Evolutionary conservation across 2,113 vertebrate species (phyloP).

Genomic region (Colistium nudipinnis): DNA sequence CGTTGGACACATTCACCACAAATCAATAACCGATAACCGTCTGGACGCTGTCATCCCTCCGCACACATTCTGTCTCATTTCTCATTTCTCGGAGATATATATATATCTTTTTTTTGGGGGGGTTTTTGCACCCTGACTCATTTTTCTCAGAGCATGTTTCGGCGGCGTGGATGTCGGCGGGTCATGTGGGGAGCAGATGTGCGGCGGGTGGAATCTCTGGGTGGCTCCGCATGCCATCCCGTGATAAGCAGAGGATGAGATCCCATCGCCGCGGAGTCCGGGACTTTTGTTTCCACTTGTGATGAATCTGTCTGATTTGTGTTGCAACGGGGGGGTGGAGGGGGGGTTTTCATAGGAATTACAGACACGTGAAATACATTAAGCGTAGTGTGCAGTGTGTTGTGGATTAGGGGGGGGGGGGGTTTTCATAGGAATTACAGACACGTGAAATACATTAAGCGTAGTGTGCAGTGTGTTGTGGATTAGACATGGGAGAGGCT

Average conservation of each 20-base stretch:
- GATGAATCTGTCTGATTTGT: constrained; percentile 57
- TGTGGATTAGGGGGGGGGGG: no score
- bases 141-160: constrained; percentile 45
- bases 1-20: constrained; percentile 32
- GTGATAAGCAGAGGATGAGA: constrained; percentile 65
- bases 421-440: constrained; percentile 23
- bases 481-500: constrained; percentile 11
- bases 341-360: constrained; percentile 21
- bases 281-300: constrained; percentile 57
- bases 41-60: constrained; percentile 27
- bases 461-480: constrained; percentile 7
- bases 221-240: constrained; percentile 66
- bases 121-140: constrained; percentile 30
- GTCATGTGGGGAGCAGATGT: constrained; percentile 76
- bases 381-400: not conserved
- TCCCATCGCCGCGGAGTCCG: constrained; percentile 47
- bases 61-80: constrained; percentile 17
- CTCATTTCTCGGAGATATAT: constrained; percentile 38
- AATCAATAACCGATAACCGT: constrained; percentile 53
- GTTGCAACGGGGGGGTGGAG: no score
- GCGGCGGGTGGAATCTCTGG: constrained; percentile 64
- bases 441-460: constrained; percentile 9
- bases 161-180: constrained; percentile 34
- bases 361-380: constrained; percentile 20
- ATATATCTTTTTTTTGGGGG: no score